A percentile compares a stretch with the other conserved stretches of the same genome.
phyloP scores from a whole-genome alignment of 2,888 invertebrate species.

The Pemphredon lugubris region DNA sequence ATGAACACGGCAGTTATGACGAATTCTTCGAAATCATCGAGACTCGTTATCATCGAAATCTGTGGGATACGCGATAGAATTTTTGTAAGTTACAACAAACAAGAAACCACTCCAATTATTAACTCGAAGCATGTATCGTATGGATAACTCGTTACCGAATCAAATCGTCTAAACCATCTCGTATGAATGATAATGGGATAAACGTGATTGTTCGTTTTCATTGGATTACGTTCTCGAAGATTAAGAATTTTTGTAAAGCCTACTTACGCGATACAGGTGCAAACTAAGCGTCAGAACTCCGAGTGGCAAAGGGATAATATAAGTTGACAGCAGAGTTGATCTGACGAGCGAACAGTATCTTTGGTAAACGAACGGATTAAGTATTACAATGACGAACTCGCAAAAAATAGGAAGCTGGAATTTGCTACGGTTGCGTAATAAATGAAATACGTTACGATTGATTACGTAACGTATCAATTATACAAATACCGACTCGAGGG shows the following conservation, averaged over 20 bases:
- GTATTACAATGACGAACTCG: neutral
- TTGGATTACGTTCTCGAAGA: too few relatives aligned
- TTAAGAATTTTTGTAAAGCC: too few relatives aligned
- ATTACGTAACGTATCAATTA: too few relatives aligned
- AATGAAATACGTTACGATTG: neutral
- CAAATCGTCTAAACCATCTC: too few relatives aligned
- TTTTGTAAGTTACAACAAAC: too few relatives aligned
- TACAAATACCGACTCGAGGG: slow-evolving; percentile 36
- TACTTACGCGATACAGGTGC: slow-evolving; percentile 35
- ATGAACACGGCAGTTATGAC: neutral
- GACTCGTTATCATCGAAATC: slow-evolving; percentile 9
- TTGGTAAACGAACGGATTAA: too few relatives aligned
- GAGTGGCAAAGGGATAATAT: slow-evolving; percentile 3
- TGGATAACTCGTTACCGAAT: too few relatives aligned
- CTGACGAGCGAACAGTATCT: neutral
- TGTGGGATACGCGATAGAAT: neutral
- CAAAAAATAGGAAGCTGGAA: neutral
- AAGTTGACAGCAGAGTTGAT: neutral
- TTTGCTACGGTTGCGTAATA: neutral
- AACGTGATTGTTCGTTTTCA: too few relatives aligned
- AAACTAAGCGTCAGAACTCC: slow-evolving; percentile 11
- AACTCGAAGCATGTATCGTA: too few relatives aligned
- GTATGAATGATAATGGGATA: too few relatives aligned
- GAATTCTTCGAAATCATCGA: slow-evolving; percentile 1
- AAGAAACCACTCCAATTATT: too few relatives aligned